phyloP scores from a whole-genome alignment of 2,888 invertebrate species.

The Oxystoma pomonae region DNA sequence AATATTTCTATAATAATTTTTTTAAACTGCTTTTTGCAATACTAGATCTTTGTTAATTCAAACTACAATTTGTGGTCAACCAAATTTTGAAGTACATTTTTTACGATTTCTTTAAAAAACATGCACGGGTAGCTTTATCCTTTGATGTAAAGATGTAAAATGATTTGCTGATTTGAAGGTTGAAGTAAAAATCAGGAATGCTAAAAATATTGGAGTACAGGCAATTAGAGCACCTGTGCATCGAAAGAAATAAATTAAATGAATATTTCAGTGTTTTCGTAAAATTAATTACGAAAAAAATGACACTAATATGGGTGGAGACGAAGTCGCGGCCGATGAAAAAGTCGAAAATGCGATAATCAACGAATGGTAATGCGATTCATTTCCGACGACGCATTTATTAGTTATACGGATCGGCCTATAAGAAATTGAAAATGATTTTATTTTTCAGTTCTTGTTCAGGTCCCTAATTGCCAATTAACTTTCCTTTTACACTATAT shows the following conservation, averaged over 20 bases:
- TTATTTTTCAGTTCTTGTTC: slow-evolving; percentile 26
- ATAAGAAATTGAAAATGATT: slow-evolving; percentile 27
- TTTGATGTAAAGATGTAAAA: too few species aligned
- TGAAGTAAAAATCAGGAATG: not conserved
- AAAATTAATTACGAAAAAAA: not conserved
- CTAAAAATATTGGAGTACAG: not conserved
- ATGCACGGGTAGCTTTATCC: too few species aligned
- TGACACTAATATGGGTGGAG: slow-evolving; percentile 9
- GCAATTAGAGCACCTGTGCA: not conserved
- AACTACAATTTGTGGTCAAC: too few species aligned
- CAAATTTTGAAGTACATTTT: too few species aligned
- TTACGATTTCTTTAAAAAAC: too few species aligned
- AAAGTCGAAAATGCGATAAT: slow-evolving; percentile 20
- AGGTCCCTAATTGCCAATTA: slow-evolving; percentile 34
- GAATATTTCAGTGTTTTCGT: not conserved
- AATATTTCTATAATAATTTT: too few species aligned
- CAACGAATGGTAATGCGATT: slow-evolving; percentile 26
- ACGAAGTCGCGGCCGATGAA: slow-evolving; percentile 6
- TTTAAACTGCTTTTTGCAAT: too few species aligned
- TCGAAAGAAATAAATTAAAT: not conserved
- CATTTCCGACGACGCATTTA: slow-evolving; percentile 26
- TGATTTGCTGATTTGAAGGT: too few species aligned
- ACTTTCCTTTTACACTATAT: slow-evolving; percentile 31
- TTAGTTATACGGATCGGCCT: slow-evolving; percentile 17
- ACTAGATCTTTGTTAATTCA: too few species aligned